phyloP scores from a whole-genome alignment of 2,113 vertebrate genomes.

The Nycticorax nycticorax region DNA sequence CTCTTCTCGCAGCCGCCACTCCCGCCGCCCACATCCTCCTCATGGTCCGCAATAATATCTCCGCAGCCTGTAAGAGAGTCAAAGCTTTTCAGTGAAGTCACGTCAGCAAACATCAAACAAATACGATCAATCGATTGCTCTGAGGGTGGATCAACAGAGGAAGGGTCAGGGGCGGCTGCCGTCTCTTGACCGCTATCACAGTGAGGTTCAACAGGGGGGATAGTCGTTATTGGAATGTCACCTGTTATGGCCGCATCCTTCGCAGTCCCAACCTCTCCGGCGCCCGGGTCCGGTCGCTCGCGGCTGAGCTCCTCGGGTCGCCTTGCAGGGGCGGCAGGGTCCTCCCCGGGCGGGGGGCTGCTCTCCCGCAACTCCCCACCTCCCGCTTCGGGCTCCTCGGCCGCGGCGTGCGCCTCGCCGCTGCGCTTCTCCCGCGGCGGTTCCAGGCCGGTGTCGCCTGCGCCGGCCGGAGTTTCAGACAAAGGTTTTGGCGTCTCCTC shows the following conservation, averaged over 20 bases:
- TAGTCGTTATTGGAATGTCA: slow-evolving; percentile 74
- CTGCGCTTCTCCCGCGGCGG: slow-evolving; percentile 52
- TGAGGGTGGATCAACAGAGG: slow-evolving; percentile 88
- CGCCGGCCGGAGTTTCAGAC: slow-evolving; percentile 63
- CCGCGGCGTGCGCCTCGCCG: slow-evolving; percentile 16
- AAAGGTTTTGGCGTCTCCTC: slow-evolving; percentile 75
- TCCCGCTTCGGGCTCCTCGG: slow-evolving; percentile 28
- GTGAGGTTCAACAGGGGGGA: slow-evolving; percentile 72
- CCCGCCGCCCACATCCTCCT: slow-evolving; percentile 86
- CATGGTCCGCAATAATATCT: slow-evolving; percentile 96
- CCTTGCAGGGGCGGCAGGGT: not conserved
- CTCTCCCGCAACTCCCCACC: not conserved
- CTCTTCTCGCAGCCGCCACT: slow-evolving; percentile 68
- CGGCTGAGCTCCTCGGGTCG: slow-evolving; percentile 48
- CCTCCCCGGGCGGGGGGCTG: not conserved
- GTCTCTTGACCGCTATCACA: slow-evolving; percentile 73
- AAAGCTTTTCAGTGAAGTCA: slow-evolving; percentile 99
- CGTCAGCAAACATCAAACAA: slow-evolving; percentile 94
- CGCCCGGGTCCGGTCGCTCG: slow-evolving; percentile 16
- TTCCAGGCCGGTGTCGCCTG: slow-evolving; percentile 52
- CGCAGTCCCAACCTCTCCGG: slow-evolving; percentile 54
- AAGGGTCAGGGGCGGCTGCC: slow-evolving; percentile 79
- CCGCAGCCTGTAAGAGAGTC: slow-evolving; percentile 99
- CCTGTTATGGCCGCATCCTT: slow-evolving; percentile 77
- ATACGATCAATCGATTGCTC: slow-evolving; percentile 88